Conservation (phyloP, 2,888 invertebrate genomes). For the Julus scandinavius region DNA sequence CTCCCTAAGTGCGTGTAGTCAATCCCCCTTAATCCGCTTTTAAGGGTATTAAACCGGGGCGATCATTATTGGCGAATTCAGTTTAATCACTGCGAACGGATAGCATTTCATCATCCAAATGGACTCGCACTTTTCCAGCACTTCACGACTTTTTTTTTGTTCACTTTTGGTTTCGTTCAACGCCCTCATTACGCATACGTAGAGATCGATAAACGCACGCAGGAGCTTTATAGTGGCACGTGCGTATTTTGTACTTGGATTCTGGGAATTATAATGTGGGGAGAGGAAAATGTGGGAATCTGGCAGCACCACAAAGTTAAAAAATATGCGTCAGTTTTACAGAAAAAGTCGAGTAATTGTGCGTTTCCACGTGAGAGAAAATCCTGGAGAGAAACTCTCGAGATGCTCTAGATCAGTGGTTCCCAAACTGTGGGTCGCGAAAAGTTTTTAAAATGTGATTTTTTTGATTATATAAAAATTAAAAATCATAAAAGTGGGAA, state of each 20-base stretch:
- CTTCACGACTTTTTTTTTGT: neutral
- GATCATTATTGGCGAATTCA: constrained; percentile 26
- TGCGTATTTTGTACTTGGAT: neutral
- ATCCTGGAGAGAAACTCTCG: too few relatives aligned
- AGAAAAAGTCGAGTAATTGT: too few relatives aligned
- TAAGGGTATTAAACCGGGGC: constrained; percentile 30
- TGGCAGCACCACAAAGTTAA: too few relatives aligned
- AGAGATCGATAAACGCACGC: neutral
- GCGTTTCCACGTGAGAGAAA: too few relatives aligned
- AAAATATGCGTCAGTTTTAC: too few relatives aligned
- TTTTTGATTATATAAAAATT: too few relatives aligned
- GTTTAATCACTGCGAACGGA: constrained; percentile 42
- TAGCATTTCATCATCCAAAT: constrained; percentile 28
- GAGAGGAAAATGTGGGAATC: neutral
- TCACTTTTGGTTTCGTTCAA: neutral
- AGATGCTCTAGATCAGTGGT: too few relatives aligned
- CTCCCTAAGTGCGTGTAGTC: constrained; percentile 16
- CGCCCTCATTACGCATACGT: neutral
- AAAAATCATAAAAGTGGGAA: too few relatives aligned
- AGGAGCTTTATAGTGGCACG: neutral
- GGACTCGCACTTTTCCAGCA: constrained; percentile 17
- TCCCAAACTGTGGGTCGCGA: too few relatives aligned
- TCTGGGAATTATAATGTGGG: neutral
- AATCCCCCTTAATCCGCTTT: constrained; percentile 27
- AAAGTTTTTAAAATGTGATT: too few relatives aligned